Percentiles rank a stretch among this genome's conserved stretches.
These are phyloP conservation scores for Upupa epops DNA, from an alignment of 2,113 vertebrate genomes.

Conservation along the genomic window DNA sequence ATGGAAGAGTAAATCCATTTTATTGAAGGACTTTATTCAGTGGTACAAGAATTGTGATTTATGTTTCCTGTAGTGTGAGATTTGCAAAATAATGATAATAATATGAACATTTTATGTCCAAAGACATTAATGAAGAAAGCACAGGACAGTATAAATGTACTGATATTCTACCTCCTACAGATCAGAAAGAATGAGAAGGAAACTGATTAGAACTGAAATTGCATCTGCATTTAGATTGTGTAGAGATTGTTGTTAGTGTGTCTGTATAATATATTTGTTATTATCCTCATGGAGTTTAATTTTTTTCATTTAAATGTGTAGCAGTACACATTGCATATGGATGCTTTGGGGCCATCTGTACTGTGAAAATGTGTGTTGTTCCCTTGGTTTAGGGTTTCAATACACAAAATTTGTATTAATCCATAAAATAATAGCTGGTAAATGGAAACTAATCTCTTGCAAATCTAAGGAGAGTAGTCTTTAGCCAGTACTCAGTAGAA, in stretches of 20 bases:
- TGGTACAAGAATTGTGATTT: not conserved
- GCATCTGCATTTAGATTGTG: not conserved
- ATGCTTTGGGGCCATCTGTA: not conserved
- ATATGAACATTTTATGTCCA: not conserved
- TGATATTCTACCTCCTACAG: not conserved
- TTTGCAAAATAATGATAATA: not conserved
- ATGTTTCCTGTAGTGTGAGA: rapidly evolving
- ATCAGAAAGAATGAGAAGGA: not conserved
- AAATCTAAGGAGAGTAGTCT: not conserved
- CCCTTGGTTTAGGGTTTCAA: not conserved
- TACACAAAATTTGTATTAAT: not conserved
- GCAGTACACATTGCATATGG: not conserved
- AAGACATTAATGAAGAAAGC: not conserved
- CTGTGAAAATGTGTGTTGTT: not conserved
- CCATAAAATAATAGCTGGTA: not conserved
- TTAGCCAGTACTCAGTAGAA: not conserved
- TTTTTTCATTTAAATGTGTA: not conserved
- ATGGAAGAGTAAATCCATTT: not conserved
- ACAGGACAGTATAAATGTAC: not conserved
- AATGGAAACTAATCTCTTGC: not conserved
- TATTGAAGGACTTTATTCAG: not conserved
- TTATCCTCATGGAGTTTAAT: not conserved
- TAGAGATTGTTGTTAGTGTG: not conserved
- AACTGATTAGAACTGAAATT: not conserved
- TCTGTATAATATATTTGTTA: not conserved